phyloP scores from a whole-genome alignment of 2,113 vertebrate species.

The Corythoichthys haematopterus region DNA sequence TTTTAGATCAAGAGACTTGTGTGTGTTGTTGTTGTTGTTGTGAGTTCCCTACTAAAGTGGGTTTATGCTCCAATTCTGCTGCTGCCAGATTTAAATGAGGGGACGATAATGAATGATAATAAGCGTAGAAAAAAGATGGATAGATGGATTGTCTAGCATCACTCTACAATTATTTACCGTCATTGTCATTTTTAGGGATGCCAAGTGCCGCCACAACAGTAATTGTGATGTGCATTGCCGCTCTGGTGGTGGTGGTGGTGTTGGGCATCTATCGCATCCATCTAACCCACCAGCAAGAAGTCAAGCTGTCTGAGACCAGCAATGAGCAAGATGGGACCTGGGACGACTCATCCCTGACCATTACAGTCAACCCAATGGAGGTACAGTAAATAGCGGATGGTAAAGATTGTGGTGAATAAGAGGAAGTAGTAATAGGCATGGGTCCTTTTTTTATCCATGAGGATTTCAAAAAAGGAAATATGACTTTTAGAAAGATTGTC shows the following conservation, averaged over 20 bases:
- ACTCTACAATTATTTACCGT: neutral
- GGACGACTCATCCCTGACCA: slow-evolving; percentile 88
- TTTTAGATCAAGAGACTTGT: slow-evolving; percentile 47
- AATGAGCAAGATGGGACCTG: slow-evolving; percentile 82
- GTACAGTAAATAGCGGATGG: slow-evolving; percentile 58
- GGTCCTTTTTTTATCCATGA: neutral
- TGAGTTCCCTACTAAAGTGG: slow-evolving; percentile 21
- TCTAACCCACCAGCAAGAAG: slow-evolving; percentile 76
- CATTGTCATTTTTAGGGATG: slow-evolving; percentile 66
- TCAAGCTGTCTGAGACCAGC: slow-evolving; percentile 62
- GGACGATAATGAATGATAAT: neutral
- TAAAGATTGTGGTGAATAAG: too few species aligned
- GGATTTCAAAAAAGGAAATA: neutral
- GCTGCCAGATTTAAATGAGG: neutral
- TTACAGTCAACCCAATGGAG: slow-evolving; percentile 96
- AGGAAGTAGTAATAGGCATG: neutral
- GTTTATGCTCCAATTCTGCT: slow-evolving; percentile 1
- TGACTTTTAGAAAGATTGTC: neutral
- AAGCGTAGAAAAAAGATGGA: neutral
- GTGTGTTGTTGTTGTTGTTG: slow-evolving; percentile 14
- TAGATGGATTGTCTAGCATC: neutral
- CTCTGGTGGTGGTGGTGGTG: slow-evolving; percentile 81
- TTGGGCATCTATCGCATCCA: slow-evolving; percentile 84
- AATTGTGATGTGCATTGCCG: slow-evolving; percentile 82
- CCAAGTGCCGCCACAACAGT: slow-evolving; percentile 82